Conservation (phyloP, 2,113 vertebrate species). For the Lepidothrix coronata region DNA sequence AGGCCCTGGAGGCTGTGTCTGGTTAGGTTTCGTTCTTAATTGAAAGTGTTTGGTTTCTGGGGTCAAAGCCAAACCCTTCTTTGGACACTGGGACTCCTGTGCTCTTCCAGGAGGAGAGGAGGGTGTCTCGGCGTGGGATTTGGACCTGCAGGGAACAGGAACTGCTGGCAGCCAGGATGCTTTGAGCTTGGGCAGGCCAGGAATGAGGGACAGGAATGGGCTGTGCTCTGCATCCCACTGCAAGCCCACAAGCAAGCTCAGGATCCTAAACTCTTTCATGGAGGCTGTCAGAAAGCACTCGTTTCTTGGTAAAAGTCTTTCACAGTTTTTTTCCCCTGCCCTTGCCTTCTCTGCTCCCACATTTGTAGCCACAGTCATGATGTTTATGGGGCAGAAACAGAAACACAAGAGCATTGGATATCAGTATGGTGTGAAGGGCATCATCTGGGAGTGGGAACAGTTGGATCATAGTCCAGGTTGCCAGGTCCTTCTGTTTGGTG, state of each 20-base stretch:
- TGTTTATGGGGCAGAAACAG: background rate
- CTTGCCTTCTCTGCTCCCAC: background rate
- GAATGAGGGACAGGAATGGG: background rate
- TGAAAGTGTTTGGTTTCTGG: background rate
- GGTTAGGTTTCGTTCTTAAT: background rate
- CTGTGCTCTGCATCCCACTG: background rate
- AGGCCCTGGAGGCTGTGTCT: background rate
- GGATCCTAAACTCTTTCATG: background rate
- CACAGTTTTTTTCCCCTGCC: background rate
- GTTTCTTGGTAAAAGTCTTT: background rate
- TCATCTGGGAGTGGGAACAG: background rate
- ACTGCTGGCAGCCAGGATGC: background rate
- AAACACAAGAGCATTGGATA: background rate
- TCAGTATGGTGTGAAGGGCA: background rate
- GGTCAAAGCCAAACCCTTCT: background rate
- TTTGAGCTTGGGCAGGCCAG: background rate
- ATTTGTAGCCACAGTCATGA: background rate
- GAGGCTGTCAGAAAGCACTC: background rate
- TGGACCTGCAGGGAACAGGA: background rate
- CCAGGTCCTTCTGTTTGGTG: background rate
- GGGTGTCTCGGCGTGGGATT: fast-evolving
- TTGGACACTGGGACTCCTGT: background rate
- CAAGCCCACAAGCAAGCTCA: fast-evolving
- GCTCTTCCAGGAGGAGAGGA: background rate
- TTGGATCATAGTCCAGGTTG: background rate